Conservation (phyloP, 2,888 invertebrate species). For the Ellobium chinense region DNA sequence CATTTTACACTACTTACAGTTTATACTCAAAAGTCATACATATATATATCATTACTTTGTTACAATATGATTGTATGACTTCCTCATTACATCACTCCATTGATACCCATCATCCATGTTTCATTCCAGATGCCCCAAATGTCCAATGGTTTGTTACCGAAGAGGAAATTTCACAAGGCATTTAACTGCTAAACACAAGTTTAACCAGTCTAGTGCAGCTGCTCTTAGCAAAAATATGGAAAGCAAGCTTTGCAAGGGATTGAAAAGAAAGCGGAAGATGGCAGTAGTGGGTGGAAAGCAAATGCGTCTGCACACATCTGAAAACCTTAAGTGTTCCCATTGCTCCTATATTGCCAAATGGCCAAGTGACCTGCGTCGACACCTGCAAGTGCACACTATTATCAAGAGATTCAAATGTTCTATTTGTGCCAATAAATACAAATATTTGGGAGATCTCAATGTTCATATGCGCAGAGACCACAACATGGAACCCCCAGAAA, state of each 20-base stretch:
- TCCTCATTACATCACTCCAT: no score
- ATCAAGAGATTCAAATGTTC: constrained; percentile 77
- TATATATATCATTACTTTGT: no score
- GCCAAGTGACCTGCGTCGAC: constrained; percentile 77
- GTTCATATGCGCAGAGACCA: constrained; percentile 86
- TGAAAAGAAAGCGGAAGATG: constrained; percentile 4
- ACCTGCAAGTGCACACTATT: constrained; percentile 76
- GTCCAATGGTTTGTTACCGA: constrained; percentile 44
- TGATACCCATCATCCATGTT: not conserved
- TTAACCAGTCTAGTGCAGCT: constrained; percentile 35
- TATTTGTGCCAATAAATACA: constrained; percentile 87
- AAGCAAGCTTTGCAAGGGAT: constrained; percentile 24
- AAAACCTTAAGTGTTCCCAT: constrained; percentile 65
- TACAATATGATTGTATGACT: no score
- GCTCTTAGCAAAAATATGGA: constrained; percentile 29
- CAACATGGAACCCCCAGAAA: constrained; percentile 77
- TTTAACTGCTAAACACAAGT: constrained; percentile 74
- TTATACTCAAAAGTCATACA: no score
- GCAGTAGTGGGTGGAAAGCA: not conserved
- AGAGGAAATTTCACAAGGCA: constrained; percentile 74
- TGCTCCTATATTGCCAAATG: constrained; percentile 79
- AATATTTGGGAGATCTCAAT: constrained; percentile 85
- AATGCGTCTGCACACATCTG: constrained; percentile 51
- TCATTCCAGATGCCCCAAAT: constrained; percentile 48
- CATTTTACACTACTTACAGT: no score